phyloP scores from a whole-genome alignment of 2,797 vertebrate species.

The Channallabes apus region DNA sequence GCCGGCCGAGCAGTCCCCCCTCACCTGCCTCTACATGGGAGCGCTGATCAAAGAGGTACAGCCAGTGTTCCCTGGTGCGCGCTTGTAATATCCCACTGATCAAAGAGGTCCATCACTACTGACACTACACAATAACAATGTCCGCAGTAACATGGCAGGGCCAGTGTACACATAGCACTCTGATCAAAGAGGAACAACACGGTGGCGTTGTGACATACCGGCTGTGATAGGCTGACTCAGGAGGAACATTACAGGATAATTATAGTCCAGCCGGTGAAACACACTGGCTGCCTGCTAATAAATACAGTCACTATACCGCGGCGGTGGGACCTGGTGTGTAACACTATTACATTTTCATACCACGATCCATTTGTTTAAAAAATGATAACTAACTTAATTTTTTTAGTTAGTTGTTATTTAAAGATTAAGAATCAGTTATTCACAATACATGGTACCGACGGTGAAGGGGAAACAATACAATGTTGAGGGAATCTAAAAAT shows the following conservation, averaged over 20 bases:
- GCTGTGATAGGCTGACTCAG: neutral
- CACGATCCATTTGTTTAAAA: neutral
- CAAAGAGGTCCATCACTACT: slow-evolving; percentile 77
- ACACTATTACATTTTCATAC: neutral
- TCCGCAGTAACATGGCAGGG: slow-evolving; percentile 20
- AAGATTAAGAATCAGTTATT: neutral
- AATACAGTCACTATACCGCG: slow-evolving; percentile 2
- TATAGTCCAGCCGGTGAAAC: neutral
- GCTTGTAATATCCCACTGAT: slow-evolving; percentile 64
- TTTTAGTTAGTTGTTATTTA: neutral
- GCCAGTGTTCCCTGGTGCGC: slow-evolving; percentile 6
- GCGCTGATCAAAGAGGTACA: slow-evolving; percentile 94
- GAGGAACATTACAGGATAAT: slow-evolving; percentile 29
- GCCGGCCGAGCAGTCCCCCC: slow-evolving; percentile 97
- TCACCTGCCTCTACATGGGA: slow-evolving; percentile 93
- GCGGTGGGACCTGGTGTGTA: neutral
- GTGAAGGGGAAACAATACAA: too few relatives aligned
- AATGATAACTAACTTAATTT: neutral
- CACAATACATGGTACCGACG: neutral
- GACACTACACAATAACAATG: slow-evolving; percentile 24
- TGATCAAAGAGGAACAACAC: slow-evolving; percentile 39
- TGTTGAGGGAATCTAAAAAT: neutral
- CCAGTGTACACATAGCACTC: slow-evolving; percentile 25
- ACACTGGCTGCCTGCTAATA: neutral
- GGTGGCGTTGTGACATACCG: slow-evolving; percentile 25